Evolutionary conservation across 2,888 invertebrate genomes (phyloP).

Genomic region (Odontothrips loti): DNA sequence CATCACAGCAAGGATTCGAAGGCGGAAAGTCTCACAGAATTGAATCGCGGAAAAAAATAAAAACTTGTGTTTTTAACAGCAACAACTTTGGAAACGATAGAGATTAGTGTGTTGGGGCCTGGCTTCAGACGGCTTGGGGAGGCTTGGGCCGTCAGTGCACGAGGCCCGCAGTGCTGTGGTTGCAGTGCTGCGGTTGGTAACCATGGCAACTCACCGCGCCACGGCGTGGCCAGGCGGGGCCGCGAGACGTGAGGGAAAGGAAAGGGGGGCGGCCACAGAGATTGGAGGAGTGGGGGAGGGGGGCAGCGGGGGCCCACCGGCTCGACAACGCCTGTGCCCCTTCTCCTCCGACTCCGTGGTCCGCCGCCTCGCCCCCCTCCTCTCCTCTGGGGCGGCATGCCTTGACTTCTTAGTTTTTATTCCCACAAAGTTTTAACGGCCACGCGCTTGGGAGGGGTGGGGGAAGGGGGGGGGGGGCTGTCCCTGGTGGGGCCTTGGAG

Average conservation of each 20-base stretch:
- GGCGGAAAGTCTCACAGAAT: too few relatives aligned
- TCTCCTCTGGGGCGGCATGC: background rate
- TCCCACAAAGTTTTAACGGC: conserved; percentile 24
- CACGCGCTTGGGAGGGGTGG: background rate
- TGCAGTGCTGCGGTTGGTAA: background rate
- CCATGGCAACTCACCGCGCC: background rate
- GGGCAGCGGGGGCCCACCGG: background rate
- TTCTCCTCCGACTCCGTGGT: too few relatives aligned
- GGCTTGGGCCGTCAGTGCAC: too few relatives aligned
- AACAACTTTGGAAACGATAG: too few relatives aligned
- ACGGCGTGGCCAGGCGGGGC: too few relatives aligned
- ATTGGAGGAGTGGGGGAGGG: background rate
- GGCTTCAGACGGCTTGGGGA: too few relatives aligned
- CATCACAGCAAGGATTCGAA: too few relatives aligned
- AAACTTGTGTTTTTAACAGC: too few relatives aligned
- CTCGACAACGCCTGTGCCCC: background rate
- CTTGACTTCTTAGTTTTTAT: conserved; percentile 13
- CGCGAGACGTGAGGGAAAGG: background rate
- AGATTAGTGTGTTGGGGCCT: too few relatives aligned
- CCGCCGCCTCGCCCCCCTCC: background rate
- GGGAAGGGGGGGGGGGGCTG: background rate
- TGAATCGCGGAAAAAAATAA: too few relatives aligned
- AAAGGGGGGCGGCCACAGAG: background rate
- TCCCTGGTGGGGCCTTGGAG: background rate
- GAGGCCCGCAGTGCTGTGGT: too few relatives aligned